Conservation (phyloP, 2,113 vertebrate species). For the Rhegmatorhina hoffmannsi region DNA sequence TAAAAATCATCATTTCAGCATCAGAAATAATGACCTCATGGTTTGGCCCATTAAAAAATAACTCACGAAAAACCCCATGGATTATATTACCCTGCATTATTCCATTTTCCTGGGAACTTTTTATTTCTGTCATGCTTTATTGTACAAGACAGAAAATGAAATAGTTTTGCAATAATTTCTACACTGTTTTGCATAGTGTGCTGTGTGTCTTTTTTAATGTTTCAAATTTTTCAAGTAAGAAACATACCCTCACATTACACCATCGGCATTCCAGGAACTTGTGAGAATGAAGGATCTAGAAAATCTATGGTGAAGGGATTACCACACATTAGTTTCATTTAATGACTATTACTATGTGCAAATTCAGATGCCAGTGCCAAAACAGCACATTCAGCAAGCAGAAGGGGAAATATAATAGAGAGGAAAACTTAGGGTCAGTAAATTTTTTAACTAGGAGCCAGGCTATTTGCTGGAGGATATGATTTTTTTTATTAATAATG, state of each 20-base stretch:
- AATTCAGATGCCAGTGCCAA: slow-evolving; percentile 13
- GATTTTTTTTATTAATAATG: not conserved
- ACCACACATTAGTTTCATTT: not conserved
- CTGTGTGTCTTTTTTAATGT: not conserved
- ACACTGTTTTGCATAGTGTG: not conserved
- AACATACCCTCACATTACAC: not conserved
- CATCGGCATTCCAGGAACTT: slow-evolving; percentile 1
- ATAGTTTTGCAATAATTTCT: not conserved
- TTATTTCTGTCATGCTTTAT: not conserved
- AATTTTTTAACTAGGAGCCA: not conserved
- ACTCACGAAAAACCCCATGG: not conserved
- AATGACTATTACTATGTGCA: not conserved
- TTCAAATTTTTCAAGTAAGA: slow-evolving; percentile 21
- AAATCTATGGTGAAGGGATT: slow-evolving; percentile 31
- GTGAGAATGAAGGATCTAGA: slow-evolving; percentile 2
- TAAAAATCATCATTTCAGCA: not conserved
- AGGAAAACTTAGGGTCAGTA: not conserved
- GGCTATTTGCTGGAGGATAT: not conserved
- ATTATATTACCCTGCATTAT: not conserved
- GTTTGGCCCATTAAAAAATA: slow-evolving; percentile 20
- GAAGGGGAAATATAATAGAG: not conserved
- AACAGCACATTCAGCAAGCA: slow-evolving; percentile 1
- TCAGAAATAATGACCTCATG: slow-evolving; percentile 13
- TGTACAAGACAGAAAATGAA: slow-evolving; percentile 2
- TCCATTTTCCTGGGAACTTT: not conserved